Evolutionary conservation across 2,797 vertebrate genomes (phyloP), one percentile per base, ranked within the genome.

Genomic region (Remorina albescens): DNA sequence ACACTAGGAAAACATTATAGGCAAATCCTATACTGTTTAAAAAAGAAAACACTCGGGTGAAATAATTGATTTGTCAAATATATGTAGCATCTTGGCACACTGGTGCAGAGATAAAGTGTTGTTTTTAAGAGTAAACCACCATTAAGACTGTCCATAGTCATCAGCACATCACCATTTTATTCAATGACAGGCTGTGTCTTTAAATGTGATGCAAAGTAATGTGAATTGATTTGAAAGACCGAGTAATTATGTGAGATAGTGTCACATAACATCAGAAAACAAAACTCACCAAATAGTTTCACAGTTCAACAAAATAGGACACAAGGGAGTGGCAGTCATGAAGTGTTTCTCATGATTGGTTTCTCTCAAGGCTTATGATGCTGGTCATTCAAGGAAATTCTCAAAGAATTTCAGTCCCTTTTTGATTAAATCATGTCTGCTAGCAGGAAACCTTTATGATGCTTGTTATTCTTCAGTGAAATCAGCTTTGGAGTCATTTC

Each of bases 361-460:
- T n/a, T n/a, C n/a, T n/a, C n/a, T n/a, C n/a, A n/a, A 61, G 49
- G 46, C 10, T 60, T 37, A 21, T 62, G 26, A 66, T 25, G 44
- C 28, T 46, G 23, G 13, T 67, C 55, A 18, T 56, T 73, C 39
- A 65, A 30, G 42, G 13, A 46, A 16, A 60, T 30, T 54, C 8
- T 28, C 6, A 15, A 25, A 78, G 37, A 76, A 74, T 57, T 30
- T 47, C 44, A 18, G n/a, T 88, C 88, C 89, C 83, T 90, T 92
- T 88, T 79, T 82, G 19, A 64, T 51, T 77, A 47, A 55, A 65
- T 65, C 6, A 10, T 54, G 15, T 42, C 42, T 19, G 63, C 23
- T n/a, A 51, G 50, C 21, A 76, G 67, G 23, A 51, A 64, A 78
- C 19, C 47, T 56, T 30, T 21, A 5, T 41, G 8, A 57, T 44